Conservation (phyloP, 2,113 vertebrate species). For the Alligator sinensis region DNA sequence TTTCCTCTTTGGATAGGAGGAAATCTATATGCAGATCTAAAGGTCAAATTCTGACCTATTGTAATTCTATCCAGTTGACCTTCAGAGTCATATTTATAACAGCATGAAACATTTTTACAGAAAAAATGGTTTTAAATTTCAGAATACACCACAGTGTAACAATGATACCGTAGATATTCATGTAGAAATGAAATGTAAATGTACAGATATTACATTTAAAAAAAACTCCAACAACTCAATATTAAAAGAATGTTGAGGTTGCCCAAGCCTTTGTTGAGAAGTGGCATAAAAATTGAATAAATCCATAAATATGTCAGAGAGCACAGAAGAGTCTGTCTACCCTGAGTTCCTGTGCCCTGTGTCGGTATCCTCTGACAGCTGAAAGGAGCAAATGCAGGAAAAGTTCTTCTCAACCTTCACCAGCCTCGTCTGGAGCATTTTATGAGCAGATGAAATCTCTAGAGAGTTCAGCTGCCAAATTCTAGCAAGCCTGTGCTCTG, state of each 20-base stretch:
- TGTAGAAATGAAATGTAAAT: no score
- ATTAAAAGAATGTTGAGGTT: background rate
- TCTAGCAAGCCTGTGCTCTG: constrained; percentile 42
- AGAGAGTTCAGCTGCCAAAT: constrained; percentile 46
- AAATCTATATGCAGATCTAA: background rate
- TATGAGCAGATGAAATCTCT: constrained; percentile 19
- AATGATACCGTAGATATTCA: background rate
- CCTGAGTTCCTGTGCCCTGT: background rate
- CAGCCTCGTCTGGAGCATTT: background rate
- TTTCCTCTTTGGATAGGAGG: background rate
- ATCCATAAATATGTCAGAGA: background rate
- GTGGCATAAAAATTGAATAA: no score
- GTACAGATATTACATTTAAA: background rate
- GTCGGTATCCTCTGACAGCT: background rate
- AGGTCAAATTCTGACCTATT: background rate
- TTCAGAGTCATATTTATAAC: background rate
- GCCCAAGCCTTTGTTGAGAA: background rate
- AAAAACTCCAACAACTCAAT: background rate
- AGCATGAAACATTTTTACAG: background rate
- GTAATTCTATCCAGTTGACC: background rate
- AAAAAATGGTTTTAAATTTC: background rate
- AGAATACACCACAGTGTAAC: background rate
- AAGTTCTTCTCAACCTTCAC: background rate
- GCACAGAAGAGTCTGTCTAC: background rate
- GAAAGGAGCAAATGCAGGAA: background rate